A percentile compares a stretch with the other conserved stretches of the same genome.
These are phyloP conservation scores for Helicoverpa armigera DNA, from an alignment of 1,140 invertebrate species.

Conservation along the genomic window DNA sequence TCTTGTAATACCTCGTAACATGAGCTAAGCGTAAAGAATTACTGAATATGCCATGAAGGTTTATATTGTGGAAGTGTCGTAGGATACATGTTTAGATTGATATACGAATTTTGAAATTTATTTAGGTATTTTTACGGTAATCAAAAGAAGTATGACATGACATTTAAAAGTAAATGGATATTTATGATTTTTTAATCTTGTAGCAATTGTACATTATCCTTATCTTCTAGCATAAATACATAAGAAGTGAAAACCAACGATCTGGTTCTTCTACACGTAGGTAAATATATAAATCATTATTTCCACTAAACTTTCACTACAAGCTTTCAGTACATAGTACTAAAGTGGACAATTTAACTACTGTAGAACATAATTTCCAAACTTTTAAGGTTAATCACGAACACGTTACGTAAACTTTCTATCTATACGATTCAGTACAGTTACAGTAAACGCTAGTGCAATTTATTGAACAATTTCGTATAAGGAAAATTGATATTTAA, in stretches of 20 bases:
- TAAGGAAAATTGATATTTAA: background rate
- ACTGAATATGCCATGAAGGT: constrained; percentile 49
- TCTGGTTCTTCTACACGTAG: background rate
- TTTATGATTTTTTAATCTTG: too few relatives aligned
- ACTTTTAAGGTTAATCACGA: constrained; percentile 27
- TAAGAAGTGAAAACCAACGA: too few relatives aligned
- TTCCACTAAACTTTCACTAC: background rate
- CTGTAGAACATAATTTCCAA: background rate
- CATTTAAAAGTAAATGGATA: too few relatives aligned
- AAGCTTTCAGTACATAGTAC: background rate
- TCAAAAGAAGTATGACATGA: too few relatives aligned
- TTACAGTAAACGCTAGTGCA: background rate
- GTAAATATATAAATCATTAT: background rate
- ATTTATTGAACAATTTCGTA: constrained; percentile 35
- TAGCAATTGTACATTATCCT: too few relatives aligned
- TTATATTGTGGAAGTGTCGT: background rate
- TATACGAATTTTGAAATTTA: too few relatives aligned
- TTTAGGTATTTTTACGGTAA: too few relatives aligned
- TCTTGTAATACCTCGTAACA: constrained; percentile 62
- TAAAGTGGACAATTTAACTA: constrained; percentile 11
- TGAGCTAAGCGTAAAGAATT: constrained; percentile 53
- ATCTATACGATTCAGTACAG: constrained; percentile 30
- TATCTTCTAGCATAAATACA: too few relatives aligned
- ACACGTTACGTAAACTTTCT: constrained; percentile 40
- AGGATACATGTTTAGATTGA: background rate